Conservation (phyloP, 2,113 vertebrate species). For the Halichoeres trimaculatus region DNA sequence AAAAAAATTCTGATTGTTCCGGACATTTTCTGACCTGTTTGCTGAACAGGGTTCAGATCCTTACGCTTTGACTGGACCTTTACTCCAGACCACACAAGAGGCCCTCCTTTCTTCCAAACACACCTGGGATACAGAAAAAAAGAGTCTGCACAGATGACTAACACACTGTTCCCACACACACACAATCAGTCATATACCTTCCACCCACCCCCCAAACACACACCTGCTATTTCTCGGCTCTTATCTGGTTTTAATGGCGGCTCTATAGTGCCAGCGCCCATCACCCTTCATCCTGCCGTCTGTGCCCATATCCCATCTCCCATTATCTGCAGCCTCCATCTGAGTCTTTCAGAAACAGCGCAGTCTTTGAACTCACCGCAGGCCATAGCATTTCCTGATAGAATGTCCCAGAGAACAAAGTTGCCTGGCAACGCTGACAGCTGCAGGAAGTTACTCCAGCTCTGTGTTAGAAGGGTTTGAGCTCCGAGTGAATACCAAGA, state of each 20-base stretch:
- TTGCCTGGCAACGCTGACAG: conserved; percentile 59
- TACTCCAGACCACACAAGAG: neutral
- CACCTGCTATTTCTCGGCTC: conserved; percentile 33
- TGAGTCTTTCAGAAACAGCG: conserved; percentile 19
- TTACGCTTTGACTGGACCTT: neutral
- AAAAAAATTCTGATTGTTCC: conserved; percentile 1
- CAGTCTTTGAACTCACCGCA: conserved; percentile 58
- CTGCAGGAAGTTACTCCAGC: conserved; percentile 47
- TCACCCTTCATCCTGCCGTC: conserved; percentile 43
- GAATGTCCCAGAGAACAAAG: conserved; percentile 54
- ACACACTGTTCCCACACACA: neutral
- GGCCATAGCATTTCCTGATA: conserved; percentile 24
- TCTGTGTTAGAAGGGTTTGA: conserved; percentile 3
- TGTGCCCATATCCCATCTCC: conserved; percentile 31
- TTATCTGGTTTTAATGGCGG: conserved; percentile 41
- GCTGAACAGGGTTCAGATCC: neutral
- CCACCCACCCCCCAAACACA: neutral
- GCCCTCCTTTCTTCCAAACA: conserved; percentile 3
- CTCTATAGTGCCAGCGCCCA: neutral
- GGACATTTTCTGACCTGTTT: neutral
- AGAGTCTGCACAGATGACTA: neutral
- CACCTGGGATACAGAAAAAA: neutral
- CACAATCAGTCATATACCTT: neutral
- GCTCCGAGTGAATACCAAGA: conserved; percentile 12
- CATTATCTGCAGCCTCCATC: conserved; percentile 54